phyloP scores from a whole-genome alignment of 2,797 vertebrate genomes.

The Sciurus vulgaris region DNA sequence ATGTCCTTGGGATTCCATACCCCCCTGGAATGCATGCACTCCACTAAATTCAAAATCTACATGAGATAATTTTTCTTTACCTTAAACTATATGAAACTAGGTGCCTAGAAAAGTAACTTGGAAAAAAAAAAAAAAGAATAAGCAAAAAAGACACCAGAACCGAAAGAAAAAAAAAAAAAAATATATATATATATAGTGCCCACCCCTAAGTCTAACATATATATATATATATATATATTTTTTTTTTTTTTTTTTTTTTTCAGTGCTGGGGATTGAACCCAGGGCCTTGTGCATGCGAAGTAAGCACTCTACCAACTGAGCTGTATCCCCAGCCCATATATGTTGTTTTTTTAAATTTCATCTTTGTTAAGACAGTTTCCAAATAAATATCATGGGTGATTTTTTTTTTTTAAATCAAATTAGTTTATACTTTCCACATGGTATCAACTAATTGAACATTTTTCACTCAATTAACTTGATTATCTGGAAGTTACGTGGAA shows the following conservation, averaged over 20 bases:
- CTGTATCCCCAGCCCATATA: too few relatives aligned
- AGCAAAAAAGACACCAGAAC: background rate
- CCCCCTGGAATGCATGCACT: background rate
- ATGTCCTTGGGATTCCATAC: background rate
- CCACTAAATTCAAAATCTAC: constrained; percentile 6
- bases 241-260: too few relatives aligned
- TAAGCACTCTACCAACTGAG: too few relatives aligned
- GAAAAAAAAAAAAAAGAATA: background rate
- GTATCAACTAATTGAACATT: constrained; percentile 10
- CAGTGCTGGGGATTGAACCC: too few relatives aligned
- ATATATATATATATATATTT: too few relatives aligned
- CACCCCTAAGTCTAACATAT: too few relatives aligned
- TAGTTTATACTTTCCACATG: background rate
- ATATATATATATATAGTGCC: background rate
- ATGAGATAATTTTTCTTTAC: background rate
- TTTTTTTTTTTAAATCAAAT: background rate
- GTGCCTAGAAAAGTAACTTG: background rate
- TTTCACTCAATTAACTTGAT: constrained; percentile 2
- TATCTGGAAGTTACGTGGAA: constrained; percentile 13
- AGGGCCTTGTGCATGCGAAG: too few relatives aligned
- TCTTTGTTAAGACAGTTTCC: background rate
- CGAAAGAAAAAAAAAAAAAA: background rate
- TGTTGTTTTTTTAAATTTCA: too few relatives aligned
- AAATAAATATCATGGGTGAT: background rate
- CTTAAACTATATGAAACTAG: background rate